Conservation (phyloP, 2,888 invertebrate species). For the Penaeus monodon region DNA sequence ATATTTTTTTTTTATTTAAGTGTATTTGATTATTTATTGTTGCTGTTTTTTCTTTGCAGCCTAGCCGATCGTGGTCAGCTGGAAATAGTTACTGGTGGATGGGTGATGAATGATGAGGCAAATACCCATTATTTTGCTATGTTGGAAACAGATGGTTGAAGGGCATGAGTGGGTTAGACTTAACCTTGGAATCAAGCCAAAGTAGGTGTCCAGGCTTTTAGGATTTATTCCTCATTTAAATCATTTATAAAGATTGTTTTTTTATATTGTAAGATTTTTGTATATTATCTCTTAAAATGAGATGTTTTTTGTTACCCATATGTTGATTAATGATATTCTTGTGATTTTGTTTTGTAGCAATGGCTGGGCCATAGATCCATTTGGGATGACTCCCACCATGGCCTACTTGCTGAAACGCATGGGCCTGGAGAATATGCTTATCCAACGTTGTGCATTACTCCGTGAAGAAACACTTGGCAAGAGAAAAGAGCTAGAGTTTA, state of each 20-base stretch:
- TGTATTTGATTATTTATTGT: not conserved
- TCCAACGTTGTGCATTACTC: slow-evolving; percentile 95
- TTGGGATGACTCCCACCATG: slow-evolving; percentile 89
- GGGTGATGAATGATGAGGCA: slow-evolving; percentile 99
- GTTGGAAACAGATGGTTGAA: slow-evolving; percentile 88
- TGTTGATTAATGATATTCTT: slow-evolving; percentile 26
- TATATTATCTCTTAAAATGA: no score
- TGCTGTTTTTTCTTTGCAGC: slow-evolving; percentile 71
- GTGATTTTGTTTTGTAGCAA: slow-evolving; percentile 68
- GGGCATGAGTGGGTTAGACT: slow-evolving; percentile 94
- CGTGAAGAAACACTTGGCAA: slow-evolving; percentile 91
- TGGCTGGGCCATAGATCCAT: slow-evolving; percentile 94
- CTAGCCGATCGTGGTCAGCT: slow-evolving; percentile 86
- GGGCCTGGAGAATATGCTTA: slow-evolving; percentile 84
- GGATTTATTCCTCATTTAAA: not conserved
- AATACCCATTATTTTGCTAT: slow-evolving; percentile 93
- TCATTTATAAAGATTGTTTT: slow-evolving; percentile 1
- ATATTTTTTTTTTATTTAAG: no score
- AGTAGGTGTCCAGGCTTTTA: slow-evolving; percentile 66
- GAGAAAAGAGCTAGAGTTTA: slow-evolving; percentile 88
- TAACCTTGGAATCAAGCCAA: slow-evolving; percentile 83
- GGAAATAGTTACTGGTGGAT: slow-evolving; percentile 97
- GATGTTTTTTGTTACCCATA: no score
- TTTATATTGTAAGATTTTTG: no score
- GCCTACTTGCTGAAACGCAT: slow-evolving; percentile 85